Conservation (phyloP, 37 sponge, comb jelly and placozoan genomes). For the Spongia lamella region DNA sequence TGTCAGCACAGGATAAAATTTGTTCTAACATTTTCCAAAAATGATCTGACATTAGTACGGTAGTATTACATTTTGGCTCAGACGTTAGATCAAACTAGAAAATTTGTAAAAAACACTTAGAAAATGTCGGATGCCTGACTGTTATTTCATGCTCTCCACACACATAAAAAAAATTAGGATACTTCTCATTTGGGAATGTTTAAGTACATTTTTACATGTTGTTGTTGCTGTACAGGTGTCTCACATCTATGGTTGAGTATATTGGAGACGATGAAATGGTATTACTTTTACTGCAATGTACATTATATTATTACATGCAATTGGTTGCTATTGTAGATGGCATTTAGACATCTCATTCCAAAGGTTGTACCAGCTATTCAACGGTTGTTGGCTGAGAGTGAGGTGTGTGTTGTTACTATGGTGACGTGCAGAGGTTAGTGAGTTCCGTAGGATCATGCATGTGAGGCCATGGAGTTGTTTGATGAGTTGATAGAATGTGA, state of each 20-base stretch:
- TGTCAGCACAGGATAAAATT: too few species aligned
- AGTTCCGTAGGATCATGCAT: constrained; percentile 73
- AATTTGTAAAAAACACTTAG: too few species aligned
- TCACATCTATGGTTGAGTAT: constrained; percentile 81
- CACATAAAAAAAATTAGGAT: not conserved
- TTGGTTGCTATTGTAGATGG: constrained; percentile 17
- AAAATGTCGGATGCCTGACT: too few species aligned
- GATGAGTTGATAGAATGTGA: constrained; percentile 94
- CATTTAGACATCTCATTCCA: constrained; percentile 66
- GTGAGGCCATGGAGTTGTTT: constrained; percentile 97
- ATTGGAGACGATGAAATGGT: constrained; percentile 64
- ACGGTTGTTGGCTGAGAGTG: constrained; percentile 48
- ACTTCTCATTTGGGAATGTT: not conserved
- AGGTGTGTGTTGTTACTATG: constrained; percentile 33
- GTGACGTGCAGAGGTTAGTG: not conserved
- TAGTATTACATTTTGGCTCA: too few species aligned
- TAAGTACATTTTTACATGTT: not conserved
- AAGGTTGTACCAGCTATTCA: constrained; percentile 43
- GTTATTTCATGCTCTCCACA: too few species aligned
- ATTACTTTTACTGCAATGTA: not conserved
- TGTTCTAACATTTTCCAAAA: too few species aligned
- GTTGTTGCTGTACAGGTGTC: constrained; percentile 32
- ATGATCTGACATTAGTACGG: too few species aligned
- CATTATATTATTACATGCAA: not conserved
- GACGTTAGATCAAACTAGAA: too few species aligned